These are phyloP conservation scores for Platycnemis pennipes DNA, from an alignment of 2,888 invertebrate species.

Conservation along the genomic window DNA sequence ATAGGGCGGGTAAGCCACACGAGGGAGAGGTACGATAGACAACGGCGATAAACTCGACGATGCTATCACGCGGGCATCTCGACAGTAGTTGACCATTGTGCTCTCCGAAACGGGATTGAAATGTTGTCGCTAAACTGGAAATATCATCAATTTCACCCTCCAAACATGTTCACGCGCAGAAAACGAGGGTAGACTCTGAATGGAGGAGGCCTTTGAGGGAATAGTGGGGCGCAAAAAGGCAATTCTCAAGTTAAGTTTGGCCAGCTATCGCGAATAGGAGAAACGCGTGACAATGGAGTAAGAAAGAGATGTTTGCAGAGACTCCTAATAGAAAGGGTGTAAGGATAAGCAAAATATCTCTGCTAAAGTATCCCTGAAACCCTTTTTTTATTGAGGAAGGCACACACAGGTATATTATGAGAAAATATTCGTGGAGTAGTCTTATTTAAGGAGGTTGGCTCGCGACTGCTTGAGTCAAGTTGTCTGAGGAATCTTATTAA, in stretches of 20 bases:
- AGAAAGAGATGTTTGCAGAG: not conserved
- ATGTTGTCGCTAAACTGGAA: constrained; percentile 26
- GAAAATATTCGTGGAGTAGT: no score
- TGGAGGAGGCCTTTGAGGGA: not conserved
- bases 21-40: not conserved
- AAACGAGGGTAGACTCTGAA: not conserved
- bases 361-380: not conserved
- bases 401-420: not conserved
- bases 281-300: not conserved
- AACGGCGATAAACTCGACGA: not conserved
- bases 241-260: not conserved
- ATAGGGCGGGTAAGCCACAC: not conserved
- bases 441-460: no score
- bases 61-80: not conserved
- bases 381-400: not conserved
- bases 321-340: not conserved
- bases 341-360: not conserved
- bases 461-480: no score
- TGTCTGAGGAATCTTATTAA: no score
- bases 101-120: not conserved
- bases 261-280: not conserved
- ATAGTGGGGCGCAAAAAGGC: not conserved
- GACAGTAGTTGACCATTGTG: constrained; percentile 25
- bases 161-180: not conserved
- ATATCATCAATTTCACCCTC: constrained; percentile 18